phyloP scores from a whole-genome alignment of 2,888 invertebrate species.

The Alloplasta piceator region DNA sequence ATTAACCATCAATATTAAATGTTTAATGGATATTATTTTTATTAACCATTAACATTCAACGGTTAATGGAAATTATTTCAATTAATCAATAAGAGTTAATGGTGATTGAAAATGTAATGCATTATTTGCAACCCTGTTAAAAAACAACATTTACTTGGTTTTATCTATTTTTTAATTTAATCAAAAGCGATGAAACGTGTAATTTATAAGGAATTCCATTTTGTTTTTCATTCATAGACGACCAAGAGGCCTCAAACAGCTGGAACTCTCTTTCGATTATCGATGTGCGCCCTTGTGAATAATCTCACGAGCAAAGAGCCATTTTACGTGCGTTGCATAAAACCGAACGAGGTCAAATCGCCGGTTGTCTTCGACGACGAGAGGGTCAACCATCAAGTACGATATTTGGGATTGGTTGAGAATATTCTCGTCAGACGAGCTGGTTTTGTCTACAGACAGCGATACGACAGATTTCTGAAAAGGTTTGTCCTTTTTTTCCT shows the following conservation, averaged over 20 bases:
- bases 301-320: conserved; percentile 97
- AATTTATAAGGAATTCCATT: not conserved
- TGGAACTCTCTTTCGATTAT: conserved; percentile 96
- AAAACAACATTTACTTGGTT: conserved; percentile 34
- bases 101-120: no score
- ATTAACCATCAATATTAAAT: no score
- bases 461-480: conserved; percentile 96
- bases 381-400: conserved; percentile 89
- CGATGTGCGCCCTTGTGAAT: conserved; percentile 95
- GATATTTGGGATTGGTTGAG: conserved; percentile 96
- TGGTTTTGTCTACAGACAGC: conserved; percentile 98
- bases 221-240: conserved; percentile 85
- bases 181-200: not conserved
- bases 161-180: conserved; percentile 13
- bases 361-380: conserved; percentile 93
- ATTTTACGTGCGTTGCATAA: conserved; percentile 98
- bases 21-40: no score
- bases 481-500: conserved; percentile 84
- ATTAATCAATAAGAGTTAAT: no score
- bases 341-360: conserved; percentile 97
- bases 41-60: no score
- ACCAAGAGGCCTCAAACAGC: conserved; percentile 98
- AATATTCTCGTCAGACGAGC: conserved; percentile 98
- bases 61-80: no score
- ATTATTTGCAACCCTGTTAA: no score